Percentiles rank a stretch among this genome's conserved stretches.
phyloP scores from a whole-genome alignment of 2,113 vertebrate genomes.

The Rallus limicola region DNA sequence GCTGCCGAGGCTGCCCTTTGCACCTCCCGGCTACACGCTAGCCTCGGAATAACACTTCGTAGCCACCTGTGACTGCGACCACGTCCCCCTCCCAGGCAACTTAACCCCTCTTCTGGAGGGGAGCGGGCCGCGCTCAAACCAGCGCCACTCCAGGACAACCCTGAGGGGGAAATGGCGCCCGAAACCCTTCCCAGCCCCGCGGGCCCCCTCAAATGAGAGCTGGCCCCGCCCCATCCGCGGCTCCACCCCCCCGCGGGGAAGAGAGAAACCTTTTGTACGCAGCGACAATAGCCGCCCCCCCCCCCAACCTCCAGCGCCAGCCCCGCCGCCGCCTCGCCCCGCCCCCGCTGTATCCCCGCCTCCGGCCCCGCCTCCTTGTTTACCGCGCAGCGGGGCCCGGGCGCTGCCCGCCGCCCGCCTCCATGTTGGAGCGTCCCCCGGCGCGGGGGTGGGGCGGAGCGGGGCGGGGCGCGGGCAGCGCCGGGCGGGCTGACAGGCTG shows the following conservation, averaged over 20 bases:
- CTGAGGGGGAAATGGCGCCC: rapidly evolving
- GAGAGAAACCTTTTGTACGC: not conserved
- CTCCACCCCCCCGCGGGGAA: not conserved
- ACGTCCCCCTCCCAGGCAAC: rapidly evolving
- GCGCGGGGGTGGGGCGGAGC: not conserved
- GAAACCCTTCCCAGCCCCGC: rapidly evolving
- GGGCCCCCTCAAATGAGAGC: not conserved
- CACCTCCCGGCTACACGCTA: not conserved
- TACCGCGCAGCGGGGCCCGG: not conserved
- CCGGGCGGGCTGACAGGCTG: not conserved
- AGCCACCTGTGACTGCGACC: not conserved
- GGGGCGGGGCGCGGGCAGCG: not conserved
- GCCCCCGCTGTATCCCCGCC: not conserved
- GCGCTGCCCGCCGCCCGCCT: not conserved
- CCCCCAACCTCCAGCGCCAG: too few relatives aligned
- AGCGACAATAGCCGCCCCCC: not conserved
- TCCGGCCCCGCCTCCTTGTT: slow-evolving; percentile 2
- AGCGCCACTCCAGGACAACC: rapidly evolving
- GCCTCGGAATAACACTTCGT: not conserved
- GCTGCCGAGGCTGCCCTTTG: rapidly evolving
- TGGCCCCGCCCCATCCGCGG: not conserved
- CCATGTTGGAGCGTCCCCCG: not conserved
- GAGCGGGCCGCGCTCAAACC: rapidly evolving
- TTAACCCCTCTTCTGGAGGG: rapidly evolving
- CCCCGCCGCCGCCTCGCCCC: too few relatives aligned